Evolutionary conservation across 2,888 invertebrate genomes (phyloP).

Genomic region (Limenitis camilla): DNA sequence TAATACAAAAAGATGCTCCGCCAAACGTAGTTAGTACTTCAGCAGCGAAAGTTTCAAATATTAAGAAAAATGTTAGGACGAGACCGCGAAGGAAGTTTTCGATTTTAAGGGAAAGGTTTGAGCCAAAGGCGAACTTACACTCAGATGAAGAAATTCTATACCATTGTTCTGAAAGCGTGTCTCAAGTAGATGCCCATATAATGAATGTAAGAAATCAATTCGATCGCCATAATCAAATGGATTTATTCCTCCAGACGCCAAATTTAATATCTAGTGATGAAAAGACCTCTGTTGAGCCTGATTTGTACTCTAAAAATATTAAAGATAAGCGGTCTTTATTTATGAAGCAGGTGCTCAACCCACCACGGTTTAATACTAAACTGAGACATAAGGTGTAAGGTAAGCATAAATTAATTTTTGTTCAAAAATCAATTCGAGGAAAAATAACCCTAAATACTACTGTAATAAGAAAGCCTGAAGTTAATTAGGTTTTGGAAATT

Average conservation of each 20-base stretch:
- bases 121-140: slow-evolving; percentile 59
- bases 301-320: slow-evolving; percentile 41
- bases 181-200: slow-evolving; percentile 40
- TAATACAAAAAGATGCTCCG: slow-evolving; percentile 59
- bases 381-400: slow-evolving; percentile 51
- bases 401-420: neutral
- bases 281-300: slow-evolving; percentile 8
- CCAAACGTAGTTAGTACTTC: slow-evolving; percentile 35
- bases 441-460: neutral
- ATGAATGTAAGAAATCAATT: slow-evolving; percentile 45
- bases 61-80: slow-evolving; percentile 54
- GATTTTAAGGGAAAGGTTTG: slow-evolving; percentile 73
- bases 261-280: slow-evolving; percentile 27
- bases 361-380: slow-evolving; percentile 71
- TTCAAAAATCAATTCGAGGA: neutral
- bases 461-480: too few species aligned
- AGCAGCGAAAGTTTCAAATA: slow-evolving; percentile 47
- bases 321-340: slow-evolving; percentile 72
- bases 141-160: slow-evolving; percentile 67
- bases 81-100: slow-evolving; percentile 75
- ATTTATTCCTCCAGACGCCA: slow-evolving; percentile 26
- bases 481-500: too few species aligned
- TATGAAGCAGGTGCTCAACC: slow-evolving; percentile 74
- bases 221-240: slow-evolving; percentile 26
- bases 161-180: slow-evolving; percentile 48